These are phyloP conservation scores for Heterodera carotae DNA, from an alignment of 1,140 invertebrate species.

Conservation along the genomic window DNA sequence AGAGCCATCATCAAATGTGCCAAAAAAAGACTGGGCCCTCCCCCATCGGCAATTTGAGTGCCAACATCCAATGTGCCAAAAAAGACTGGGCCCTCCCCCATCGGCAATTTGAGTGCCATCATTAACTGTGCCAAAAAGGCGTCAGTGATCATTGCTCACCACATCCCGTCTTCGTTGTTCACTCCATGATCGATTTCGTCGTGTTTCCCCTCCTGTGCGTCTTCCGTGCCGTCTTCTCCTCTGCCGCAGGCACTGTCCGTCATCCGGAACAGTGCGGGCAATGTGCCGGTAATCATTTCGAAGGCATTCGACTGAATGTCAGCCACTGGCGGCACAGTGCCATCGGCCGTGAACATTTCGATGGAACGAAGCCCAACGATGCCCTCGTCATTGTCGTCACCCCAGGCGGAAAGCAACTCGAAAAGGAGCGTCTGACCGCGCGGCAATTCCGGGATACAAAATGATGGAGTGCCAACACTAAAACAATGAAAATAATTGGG, in stretches of 20 bases:
- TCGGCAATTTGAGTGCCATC: too few species aligned
- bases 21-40: too few species aligned
- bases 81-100: too few species aligned
- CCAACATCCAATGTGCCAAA: too few species aligned
- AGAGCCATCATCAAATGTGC: too few species aligned
- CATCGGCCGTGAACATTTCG: slow-evolving; percentile 75
- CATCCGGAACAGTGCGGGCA: slow-evolving; percentile 7
- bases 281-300: slow-evolving; percentile 15
- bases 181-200: neutral
- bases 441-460: slow-evolving; percentile 49
- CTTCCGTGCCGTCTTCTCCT: neutral
- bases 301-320: slow-evolving; percentile 18
- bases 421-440: slow-evolving; percentile 40
- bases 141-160: neutral
- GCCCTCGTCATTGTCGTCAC: slow-evolving; percentile 78
- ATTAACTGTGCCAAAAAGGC: too few species aligned
- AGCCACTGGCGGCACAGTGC: slow-evolving; percentile 68
- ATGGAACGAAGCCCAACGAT: slow-evolving; percentile 80
- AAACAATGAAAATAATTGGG: neutral
- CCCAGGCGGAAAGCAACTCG: slow-evolving; percentile 77
- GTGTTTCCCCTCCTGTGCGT: neutral
- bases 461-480: neutral
- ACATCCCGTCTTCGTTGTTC: neutral
- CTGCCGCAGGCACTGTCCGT: neutral
- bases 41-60: too few species aligned